A percentile compares a stretch with the other conserved stretches of the same genome.
Evolutionary conservation across 2,888 invertebrate species (phyloP).

Genomic region (Drosophila planitibia): DNA sequence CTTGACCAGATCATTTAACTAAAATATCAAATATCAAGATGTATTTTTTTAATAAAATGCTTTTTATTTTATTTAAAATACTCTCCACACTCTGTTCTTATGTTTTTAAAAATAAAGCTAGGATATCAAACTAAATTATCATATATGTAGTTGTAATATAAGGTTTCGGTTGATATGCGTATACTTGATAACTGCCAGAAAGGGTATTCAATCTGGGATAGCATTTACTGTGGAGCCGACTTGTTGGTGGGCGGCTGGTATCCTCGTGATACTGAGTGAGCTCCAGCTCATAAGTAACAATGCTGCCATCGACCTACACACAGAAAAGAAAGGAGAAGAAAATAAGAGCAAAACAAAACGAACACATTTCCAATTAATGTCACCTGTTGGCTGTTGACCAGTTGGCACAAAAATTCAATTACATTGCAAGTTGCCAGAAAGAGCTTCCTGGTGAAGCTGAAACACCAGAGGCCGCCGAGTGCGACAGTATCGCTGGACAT

Average conservation of each 20-base stretch:
- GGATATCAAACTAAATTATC: no score
- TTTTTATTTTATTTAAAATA: not conserved
- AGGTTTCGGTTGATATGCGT: not conserved
- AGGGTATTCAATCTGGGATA: not conserved
- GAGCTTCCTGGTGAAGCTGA: conserved; percentile 83
- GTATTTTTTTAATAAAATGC: not conserved
- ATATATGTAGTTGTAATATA: not conserved
- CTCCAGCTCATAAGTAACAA: conserved; percentile 87
- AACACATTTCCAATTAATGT: conserved; percentile 18
- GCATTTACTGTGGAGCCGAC: no score
- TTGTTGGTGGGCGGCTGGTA: conserved; percentile 53
- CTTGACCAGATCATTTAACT: no score
- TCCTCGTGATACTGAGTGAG: conserved; percentile 87
- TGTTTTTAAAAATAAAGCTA: not conserved
- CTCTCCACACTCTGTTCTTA: not conserved
- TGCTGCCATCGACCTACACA: conserved; percentile 87
- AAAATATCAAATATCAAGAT: no score
- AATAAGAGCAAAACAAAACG: not conserved
- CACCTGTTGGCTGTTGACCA: conserved; percentile 6
- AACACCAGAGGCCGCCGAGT: conserved; percentile 83
- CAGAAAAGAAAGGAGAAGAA: not conserved
- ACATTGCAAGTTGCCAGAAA: conserved; percentile 62
- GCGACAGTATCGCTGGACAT: conserved; percentile 80
- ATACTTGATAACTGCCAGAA: not conserved
- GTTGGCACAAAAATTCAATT: conserved; percentile 1